A percentile compares a stretch with the other conserved stretches of the same genome.
Conservation (phyloP, 2,797 vertebrate species). For the Chaetodon trifasciatus region DNA sequence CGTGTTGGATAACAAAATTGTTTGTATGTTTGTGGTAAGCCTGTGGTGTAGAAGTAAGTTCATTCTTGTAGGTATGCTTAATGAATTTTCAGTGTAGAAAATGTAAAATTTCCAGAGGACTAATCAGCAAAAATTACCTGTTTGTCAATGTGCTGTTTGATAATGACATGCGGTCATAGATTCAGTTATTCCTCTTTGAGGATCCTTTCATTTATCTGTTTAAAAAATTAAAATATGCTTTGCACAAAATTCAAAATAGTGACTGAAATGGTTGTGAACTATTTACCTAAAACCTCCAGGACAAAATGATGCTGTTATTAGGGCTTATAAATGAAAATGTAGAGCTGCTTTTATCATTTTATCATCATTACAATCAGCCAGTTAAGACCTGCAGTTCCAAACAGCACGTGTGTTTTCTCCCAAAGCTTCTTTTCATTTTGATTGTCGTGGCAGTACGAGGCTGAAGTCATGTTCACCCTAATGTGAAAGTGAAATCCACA, state of each 20-base stretch:
- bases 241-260: not conserved
- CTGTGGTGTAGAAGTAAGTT: not conserved
- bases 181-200: not conserved
- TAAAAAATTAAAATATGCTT: not conserved
- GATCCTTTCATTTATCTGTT: not conserved
- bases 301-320: too few relatives aligned
- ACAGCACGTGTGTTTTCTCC: not conserved
- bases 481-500: not conserved
- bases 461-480: not conserved
- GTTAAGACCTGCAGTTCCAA: not conserved
- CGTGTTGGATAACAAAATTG: not conserved
- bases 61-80: not conserved
- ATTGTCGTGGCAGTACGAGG: not conserved
- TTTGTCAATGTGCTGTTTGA: not conserved
- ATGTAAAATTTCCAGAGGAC: not conserved
- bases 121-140: not conserved
- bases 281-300: not conserved
- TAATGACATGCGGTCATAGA: not conserved
- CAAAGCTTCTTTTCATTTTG: not conserved
- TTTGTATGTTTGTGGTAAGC: too few relatives aligned
- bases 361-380: not conserved
- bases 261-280: not conserved
- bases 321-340: not conserved
- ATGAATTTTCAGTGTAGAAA: not conserved
- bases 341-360: not conserved